Conservation (phyloP, 2,888 invertebrate genomes). For the Agonum fuliginosum region DNA sequence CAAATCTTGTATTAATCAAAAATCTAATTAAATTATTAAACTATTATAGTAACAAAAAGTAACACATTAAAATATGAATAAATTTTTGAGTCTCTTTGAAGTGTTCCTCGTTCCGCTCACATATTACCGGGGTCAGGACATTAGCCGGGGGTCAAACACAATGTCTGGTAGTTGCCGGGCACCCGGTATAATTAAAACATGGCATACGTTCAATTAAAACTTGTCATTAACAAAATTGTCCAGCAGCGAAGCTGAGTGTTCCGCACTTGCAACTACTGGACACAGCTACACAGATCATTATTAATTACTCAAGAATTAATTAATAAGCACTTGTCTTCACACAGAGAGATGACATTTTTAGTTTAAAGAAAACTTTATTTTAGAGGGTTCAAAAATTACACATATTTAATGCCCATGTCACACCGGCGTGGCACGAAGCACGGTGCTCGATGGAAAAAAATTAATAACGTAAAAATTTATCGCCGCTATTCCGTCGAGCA, state of each 20-base stretch:
- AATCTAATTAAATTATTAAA: too few relatives aligned
- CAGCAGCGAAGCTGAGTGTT: too few relatives aligned
- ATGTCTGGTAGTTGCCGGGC: not conserved
- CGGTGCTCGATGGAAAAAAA: too few relatives aligned
- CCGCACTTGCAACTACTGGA: too few relatives aligned
- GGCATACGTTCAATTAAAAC: conserved; percentile 46
- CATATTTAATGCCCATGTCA: too few relatives aligned
- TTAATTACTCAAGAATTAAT: not conserved
- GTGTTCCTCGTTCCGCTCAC: not conserved
- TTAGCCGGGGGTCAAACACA: not conserved
- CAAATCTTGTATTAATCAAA: too few relatives aligned
- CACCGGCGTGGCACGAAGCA: too few relatives aligned
- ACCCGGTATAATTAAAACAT: conserved; percentile 47
- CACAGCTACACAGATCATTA: not conserved
- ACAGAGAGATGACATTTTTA: not conserved
- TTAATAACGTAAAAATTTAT: too few relatives aligned
- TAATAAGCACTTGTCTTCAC: not conserved
- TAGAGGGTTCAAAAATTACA: too few relatives aligned
- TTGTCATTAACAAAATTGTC: conserved; percentile 45
- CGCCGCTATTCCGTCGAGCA: too few relatives aligned
- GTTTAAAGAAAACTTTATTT: not conserved
- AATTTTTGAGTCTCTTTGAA: not conserved
- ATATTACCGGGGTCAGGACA: not conserved
- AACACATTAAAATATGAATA: too few relatives aligned
- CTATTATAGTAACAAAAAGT: too few relatives aligned